These are phyloP conservation scores for Tetragonula clypearis DNA, from an alignment of 1,140 invertebrate genomes.

Conservation along the genomic window DNA sequence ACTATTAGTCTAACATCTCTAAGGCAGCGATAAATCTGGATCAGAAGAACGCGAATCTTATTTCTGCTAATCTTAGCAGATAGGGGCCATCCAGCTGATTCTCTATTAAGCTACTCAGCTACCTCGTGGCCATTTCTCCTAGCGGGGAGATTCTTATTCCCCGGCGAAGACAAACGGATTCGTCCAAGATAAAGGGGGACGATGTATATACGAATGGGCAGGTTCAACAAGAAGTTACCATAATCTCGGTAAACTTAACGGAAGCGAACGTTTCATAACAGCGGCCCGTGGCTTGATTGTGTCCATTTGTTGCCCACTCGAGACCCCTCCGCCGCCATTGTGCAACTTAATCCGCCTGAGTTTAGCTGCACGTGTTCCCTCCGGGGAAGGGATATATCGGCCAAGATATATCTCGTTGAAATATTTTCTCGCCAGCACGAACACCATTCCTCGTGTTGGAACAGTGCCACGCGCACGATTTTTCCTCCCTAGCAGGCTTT, in stretches of 20 bases:
- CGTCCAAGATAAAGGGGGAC: not conserved
- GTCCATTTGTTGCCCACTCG: constrained; percentile 54
- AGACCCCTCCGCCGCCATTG: constrained; percentile 14
- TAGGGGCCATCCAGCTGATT: not conserved
- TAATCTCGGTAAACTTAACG: constrained; percentile 48
- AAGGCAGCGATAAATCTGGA: not conserved
- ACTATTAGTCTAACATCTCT: not conserved
- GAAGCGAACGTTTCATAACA: constrained; percentile 26
- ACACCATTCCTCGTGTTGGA: not conserved
- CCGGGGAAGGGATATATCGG: constrained; percentile 40
- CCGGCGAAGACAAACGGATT: not conserved
- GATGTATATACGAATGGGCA: not conserved
- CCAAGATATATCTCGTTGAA: constrained; percentile 62
- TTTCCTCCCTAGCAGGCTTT: not conserved
- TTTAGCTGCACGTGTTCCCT: constrained; percentile 45
- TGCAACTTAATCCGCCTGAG: constrained; percentile 60
- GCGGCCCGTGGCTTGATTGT: constrained; percentile 33
- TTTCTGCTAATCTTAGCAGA: not conserved
- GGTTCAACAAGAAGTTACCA: not conserved
- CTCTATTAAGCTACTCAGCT: not conserved
- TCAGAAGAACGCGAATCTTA: not conserved
- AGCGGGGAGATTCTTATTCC: not conserved
- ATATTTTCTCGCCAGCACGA: constrained; percentile 45
- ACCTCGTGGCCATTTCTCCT: not conserved
- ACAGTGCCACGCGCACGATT: not conserved